These are phyloP conservation scores for Panthera uncia DNA, from an alignment of 2,113 vertebrate species.

Conservation along the genomic window DNA sequence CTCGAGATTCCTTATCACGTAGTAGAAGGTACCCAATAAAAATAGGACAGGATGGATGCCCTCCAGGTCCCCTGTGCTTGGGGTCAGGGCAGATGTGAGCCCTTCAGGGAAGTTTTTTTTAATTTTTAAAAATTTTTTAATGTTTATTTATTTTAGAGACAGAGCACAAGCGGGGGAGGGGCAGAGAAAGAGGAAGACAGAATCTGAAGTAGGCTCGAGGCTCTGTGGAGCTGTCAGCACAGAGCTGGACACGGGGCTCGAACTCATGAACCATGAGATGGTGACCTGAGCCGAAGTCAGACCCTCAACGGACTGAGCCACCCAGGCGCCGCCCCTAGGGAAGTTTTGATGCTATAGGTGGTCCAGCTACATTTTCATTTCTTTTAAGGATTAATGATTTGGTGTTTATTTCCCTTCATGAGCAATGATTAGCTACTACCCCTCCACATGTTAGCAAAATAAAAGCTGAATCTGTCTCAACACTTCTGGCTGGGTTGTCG, in stretches of 20 bases:
- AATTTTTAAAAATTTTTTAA: too few species aligned
- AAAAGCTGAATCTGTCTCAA: background rate
- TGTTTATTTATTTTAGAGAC: too few species aligned
- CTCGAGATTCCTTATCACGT: background rate
- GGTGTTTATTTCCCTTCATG: background rate
- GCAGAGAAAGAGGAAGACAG: too few species aligned
- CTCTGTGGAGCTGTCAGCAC: too few species aligned
- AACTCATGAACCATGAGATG: too few species aligned
- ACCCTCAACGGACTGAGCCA: too few species aligned
- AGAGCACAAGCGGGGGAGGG: too few species aligned
- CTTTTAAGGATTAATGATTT: background rate
- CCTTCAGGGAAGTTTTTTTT: background rate
- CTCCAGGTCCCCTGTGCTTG: too few species aligned
- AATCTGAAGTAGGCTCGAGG: too few species aligned
- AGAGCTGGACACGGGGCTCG: too few species aligned
- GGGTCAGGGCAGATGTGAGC: background rate
- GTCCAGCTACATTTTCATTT: background rate
- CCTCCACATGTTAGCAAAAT: background rate
- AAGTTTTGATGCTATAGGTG: background rate
- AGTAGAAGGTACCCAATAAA: background rate
- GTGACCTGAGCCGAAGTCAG: too few species aligned
- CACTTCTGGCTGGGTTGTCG: background rate
- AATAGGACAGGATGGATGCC: background rate
- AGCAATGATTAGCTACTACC: background rate
- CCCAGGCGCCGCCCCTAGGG: background rate